Conservation (phyloP, 2,113 vertebrate genomes). For the Halcyon malimbica region DNA sequence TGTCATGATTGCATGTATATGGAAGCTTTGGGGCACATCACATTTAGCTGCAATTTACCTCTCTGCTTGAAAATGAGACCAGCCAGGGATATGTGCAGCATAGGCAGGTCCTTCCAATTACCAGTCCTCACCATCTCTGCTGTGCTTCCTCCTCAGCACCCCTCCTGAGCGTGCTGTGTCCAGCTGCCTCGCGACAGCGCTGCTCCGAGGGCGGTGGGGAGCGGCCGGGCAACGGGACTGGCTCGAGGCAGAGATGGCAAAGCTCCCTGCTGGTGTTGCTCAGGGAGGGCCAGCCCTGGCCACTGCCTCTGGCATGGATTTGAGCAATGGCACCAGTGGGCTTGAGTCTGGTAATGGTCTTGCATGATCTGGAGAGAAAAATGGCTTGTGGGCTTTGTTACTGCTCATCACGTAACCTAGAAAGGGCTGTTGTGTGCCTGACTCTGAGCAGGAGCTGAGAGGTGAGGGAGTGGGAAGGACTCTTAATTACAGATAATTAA, state of each 20-base stretch:
- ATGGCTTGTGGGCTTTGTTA: neutral
- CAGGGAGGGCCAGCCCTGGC: neutral
- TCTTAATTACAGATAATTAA: neutral
- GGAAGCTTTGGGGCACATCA: neutral
- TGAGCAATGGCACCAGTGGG: fast-evolving
- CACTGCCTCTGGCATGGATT: fast-evolving
- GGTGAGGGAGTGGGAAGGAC: neutral
- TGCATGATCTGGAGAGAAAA: neutral
- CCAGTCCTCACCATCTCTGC: neutral
- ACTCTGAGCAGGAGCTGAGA: neutral
- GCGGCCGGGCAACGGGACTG: fast-evolving
- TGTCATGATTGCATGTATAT: fast-evolving
- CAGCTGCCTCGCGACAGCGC: neutral
- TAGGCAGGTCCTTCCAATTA: neutral
- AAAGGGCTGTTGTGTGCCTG: neutral
- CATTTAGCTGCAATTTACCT: neutral
- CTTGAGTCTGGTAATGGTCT: neutral
- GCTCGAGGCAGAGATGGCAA: neutral
- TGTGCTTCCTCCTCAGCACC: neutral
- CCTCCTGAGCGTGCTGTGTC: fast-evolving
- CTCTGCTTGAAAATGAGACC: neutral
- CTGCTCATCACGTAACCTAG: neutral
- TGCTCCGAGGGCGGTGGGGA: fast-evolving
- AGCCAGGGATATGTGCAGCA: too few species aligned
- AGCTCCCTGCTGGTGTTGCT: neutral